Evolutionary conservation across 2,888 invertebrate species (phyloP), one percentile per base, ranked within the genome.

Genomic region (Ramazzottius varieornatus): DNA sequence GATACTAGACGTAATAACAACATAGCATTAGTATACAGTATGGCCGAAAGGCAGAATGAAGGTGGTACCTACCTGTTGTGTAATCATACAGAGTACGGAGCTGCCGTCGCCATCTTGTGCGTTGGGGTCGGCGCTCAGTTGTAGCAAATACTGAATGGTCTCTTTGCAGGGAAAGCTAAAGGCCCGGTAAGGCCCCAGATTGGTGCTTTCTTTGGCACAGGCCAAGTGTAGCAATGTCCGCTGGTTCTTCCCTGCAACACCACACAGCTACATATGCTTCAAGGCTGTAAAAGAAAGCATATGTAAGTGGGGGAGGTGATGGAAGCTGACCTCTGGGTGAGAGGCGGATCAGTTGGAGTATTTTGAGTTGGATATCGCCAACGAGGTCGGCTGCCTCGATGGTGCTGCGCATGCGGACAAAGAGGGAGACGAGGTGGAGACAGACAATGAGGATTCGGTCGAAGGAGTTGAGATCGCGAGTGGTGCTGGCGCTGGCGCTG

Each of bases 401-500:
- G 4, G n/a, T 54, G 20, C 20, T n/a, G 13, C 29, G 13, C 54
- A 54, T 54, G 16, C 54, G 54, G 54, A 54, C 54, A 2, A 40
- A 71, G 54, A 76, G 71, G 63, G 73, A 73, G 46, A 73, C 66
- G 65, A 77, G 69, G 74, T 91, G 89, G 70, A 92, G 78, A 1
- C 88, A 84, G 71, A 90, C 88, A 64, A 89, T 84, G 69, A 91
- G 79, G 65, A 89, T 86, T 69, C 89, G 82, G 72, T 88, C 88
- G 67, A 90, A 80, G 68, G 87, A 84, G 0, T 84, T 83, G 69
- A 82, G 80, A 74, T 90, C 89, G 34, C 84, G 78, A 72, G 16
- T 54, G 54, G 74, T 74, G 4, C 16, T 32, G 29, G 32, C 16
- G 40, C 46, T 29, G 32, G 54, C 40, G 33, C 46, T 63, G n/a